A percentile compares a stretch with the other conserved stretches of the same genome.
These are phyloP conservation scores for Tillus elongatus DNA, from an alignment of 2,888 invertebrate genomes.

Conservation along the genomic window DNA sequence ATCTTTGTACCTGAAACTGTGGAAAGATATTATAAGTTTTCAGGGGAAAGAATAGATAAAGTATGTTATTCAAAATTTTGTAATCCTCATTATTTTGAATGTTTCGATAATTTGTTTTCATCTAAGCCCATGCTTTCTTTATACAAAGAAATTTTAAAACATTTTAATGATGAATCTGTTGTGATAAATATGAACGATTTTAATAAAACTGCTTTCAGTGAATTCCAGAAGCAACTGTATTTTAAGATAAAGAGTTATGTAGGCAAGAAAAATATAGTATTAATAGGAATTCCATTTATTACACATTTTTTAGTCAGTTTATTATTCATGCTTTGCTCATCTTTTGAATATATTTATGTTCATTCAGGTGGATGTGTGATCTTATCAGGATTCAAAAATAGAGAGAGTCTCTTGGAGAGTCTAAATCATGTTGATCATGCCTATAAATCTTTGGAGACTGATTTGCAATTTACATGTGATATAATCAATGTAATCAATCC, in stretches of 20 bases:
- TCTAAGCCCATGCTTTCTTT: conserved; percentile 12
- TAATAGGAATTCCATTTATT: conserved; percentile 32
- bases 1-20: conserved; percentile 7
- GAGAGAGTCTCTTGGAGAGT: conserved; percentile 13
- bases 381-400: conserved; percentile 5
- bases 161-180: conserved; percentile 16
- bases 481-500: conserved; percentile 24
- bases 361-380: conserved; percentile 17
- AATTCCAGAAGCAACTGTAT: conserved; percentile 28
- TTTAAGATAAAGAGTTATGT: conserved; percentile 18
- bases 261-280: conserved; percentile 26
- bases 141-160: conserved; percentile 17
- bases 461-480: conserved; percentile 19
- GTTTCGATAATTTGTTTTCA: conserved; percentile 7
- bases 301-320: conserved; percentile 36
- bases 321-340: conserved; percentile 28
- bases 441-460: conserved; percentile 13
- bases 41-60: conserved; percentile 46
- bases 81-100: conserved; percentile 19
- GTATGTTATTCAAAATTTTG: conserved; percentile 54
- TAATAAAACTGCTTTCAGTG: conserved; percentile 21
- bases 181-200: conserved; percentile 27
- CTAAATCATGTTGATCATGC: conserved; percentile 16
- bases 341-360: conserved; percentile 28
- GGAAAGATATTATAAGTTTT: conserved; percentile 33